Conservation (phyloP, 1,140 invertebrate species). For the Drosophila nebulosa region DNA sequence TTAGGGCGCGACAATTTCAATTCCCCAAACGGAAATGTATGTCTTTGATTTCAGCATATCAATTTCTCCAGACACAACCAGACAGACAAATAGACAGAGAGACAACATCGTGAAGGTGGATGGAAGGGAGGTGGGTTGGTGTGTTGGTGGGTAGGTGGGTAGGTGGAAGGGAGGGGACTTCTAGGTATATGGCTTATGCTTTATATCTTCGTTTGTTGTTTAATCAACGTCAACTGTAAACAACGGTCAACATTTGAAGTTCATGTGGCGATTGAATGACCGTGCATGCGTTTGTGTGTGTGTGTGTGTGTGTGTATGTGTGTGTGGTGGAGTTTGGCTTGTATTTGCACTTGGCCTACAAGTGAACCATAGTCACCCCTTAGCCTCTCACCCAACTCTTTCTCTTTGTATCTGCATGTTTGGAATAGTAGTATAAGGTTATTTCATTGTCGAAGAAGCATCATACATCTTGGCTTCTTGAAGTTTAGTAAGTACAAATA, state of each 20-base stretch:
- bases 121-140: no score
- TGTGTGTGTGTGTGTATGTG: no score
- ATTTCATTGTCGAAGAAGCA: slow-evolving; percentile 26
- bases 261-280: slow-evolving; percentile 1
- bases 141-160: no score
- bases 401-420: not conserved
- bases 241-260: slow-evolving; percentile 64
- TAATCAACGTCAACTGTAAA: slow-evolving; percentile 72
- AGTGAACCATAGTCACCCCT: not conserved
- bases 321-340: not conserved
- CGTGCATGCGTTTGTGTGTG: not conserved
- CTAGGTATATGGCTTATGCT: slow-evolving; percentile 6
- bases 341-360: slow-evolving; percentile 49
- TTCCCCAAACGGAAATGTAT: slow-evolving; percentile 74
- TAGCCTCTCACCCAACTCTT: not conserved
- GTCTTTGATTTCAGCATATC: slow-evolving; percentile 78
- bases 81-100: not conserved
- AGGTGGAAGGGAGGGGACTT: no score
- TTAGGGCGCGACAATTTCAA: slow-evolving; percentile 10
- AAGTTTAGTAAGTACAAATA: slow-evolving; percentile 59
- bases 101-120: no score
- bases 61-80: slow-evolving; percentile 45
- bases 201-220: slow-evolving; percentile 52
- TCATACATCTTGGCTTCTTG: slow-evolving; percentile 73
- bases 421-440: slow-evolving; percentile 15